Base-by-base conservation (phyloP, 2,113 vertebrate genomes). In the Cariama cristata region DNA sequence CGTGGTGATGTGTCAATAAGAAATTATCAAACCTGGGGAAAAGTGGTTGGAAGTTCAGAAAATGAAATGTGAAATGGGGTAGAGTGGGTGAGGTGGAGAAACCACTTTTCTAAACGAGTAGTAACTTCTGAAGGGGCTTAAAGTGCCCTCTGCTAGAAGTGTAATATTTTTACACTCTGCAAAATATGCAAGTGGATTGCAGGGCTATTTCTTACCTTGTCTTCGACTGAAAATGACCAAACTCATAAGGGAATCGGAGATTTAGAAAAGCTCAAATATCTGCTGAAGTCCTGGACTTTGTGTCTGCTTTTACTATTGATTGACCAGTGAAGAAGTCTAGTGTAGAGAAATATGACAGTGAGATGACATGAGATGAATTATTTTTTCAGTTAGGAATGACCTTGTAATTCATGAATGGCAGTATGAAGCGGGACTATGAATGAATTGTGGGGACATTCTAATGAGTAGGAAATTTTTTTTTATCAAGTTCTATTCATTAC, bases 221-320 rank as follows among this genome's bases (percentile, higher is more conserved):
- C 58, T 62, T 53, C 59, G 55, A 32, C 0, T 44, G 50, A 49
- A 91, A 94, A 92, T 38, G 24, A 33, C 33, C 40, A 45, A 69
- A 52, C 80, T 55, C 0, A 0, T 16, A 18, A 33, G 49, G 56
- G 64, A 72, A 68, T 14, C 5, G 11, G 47, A 87, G 44, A 42
- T 77, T 45, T 53, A 53, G 68, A 73, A 86, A 85, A 92, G 12
- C 80, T 75, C 56, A 53, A 60, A 26, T 89, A 45, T 60, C 73
- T 95, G 33, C 60, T 88, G 86, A 56, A 77, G 16, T 74, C 32
- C 56, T 84, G 75, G 44, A 30, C 60, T 79, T 73, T 16, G 14
- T 47, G 67, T 88, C 77, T 96, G 38, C 47, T 92, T 86, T 83
- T 71, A 13, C 71, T 93, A 74, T 93, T 92, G 89, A 94, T 69